Conservation (phyloP, 30 jellyfish, hydroid and myxozoan genomes). For the Hydractinia symbiolongicarpus region DNA sequence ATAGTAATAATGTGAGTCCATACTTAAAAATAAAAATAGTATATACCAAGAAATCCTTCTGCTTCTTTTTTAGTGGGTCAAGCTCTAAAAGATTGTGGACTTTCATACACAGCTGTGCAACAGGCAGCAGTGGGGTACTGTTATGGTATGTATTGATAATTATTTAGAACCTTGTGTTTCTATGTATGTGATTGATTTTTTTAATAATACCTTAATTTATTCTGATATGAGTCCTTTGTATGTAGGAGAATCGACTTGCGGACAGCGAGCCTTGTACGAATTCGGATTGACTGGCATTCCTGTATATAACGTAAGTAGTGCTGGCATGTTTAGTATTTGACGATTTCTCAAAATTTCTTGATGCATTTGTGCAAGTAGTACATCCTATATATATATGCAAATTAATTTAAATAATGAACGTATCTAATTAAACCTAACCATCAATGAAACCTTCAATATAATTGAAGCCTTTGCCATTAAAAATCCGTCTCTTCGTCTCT, state of each 20-base stretch:
- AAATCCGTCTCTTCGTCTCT: no score
- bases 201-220: no score
- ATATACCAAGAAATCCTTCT: no score
- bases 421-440: no score
- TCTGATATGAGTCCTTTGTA: background rate
- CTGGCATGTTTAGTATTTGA: background rate
- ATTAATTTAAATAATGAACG: no score
- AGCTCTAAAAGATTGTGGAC: conserved; percentile 70
- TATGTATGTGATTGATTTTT: background rate
- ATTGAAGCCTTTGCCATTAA: no score
- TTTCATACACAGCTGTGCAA: conserved; percentile 53
- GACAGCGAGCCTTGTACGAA: conserved; percentile 86
- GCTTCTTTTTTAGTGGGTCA: conserved; percentile 46
- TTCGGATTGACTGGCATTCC: conserved; percentile 97
- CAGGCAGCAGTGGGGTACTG: conserved; percentile 95
- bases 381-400: no score
- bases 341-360: no score
- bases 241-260: conserved; percentile 92
- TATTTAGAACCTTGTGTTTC: background rate
- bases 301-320: conserved; percentile 67
- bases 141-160: conserved; percentile 47
- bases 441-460: no score
- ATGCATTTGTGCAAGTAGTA: no score
- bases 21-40: no score
- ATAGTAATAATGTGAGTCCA: no score